Conservation (phyloP, 1,140 invertebrate genomes). For the Rhopalosiphum maidis region DNA sequence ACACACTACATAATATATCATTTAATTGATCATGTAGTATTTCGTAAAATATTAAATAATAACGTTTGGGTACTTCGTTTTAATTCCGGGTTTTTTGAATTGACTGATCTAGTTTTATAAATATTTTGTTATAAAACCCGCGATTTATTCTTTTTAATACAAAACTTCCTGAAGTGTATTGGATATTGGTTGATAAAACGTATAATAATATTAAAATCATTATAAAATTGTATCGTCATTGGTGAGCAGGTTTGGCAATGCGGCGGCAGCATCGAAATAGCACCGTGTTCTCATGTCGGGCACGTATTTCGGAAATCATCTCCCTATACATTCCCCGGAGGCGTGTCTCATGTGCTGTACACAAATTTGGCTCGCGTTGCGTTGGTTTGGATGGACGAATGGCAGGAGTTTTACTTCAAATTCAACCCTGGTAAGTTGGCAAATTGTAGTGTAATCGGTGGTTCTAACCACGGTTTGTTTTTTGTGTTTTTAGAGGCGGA, state of each 20-base stretch:
- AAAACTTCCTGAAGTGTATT: accelerated
- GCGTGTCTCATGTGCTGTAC: conserved; percentile 85
- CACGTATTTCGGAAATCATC: conserved; percentile 97
- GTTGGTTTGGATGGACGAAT: conserved; percentile 93
- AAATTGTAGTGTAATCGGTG: not conserved
- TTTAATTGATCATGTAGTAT: not conserved
- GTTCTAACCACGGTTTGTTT: not conserved
- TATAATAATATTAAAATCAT: not conserved
- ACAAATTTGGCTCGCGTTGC: conserved; percentile 88
- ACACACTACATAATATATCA: not conserved
- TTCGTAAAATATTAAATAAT: not conserved
- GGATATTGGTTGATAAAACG: not conserved
- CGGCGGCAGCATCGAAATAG: conserved; percentile 92
- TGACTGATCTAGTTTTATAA: not conserved
- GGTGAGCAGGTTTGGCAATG: conserved; percentile 92
- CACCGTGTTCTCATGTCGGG: conserved; percentile 95
- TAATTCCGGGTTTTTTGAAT: too few species aligned
- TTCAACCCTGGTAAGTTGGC: conserved; percentile 69
- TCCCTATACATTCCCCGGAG: conserved; percentile 89
- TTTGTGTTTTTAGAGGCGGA: conserved; percentile 67
- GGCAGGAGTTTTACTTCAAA: conserved; percentile 90
- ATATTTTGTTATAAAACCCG: not conserved
- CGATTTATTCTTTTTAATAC: not conserved
- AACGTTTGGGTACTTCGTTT: too few species aligned
- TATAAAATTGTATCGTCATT: not conserved